Evolutionary conservation across 2,113 vertebrate species (phyloP), one percentile per base, ranked within the genome.

Genomic region (Pygoscelis antarcticus): DNA sequence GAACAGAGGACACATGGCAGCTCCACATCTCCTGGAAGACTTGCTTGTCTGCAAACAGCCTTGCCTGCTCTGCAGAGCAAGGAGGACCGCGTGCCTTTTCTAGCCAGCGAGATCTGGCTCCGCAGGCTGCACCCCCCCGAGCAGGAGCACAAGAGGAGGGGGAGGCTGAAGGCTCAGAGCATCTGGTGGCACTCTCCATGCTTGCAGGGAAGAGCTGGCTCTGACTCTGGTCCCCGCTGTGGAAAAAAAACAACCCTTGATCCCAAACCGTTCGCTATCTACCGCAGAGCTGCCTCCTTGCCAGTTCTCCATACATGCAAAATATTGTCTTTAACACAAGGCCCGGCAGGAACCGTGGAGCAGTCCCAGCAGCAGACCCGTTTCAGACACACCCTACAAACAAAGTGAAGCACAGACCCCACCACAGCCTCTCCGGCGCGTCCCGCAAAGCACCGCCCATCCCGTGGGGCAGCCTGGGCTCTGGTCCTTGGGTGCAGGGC

Each of bases 281-380:
- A 27, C 71, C 8, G 3, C 75, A 62, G 85, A 19, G 5, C 80
- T 74, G 51, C 82, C 77, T 83, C 82, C 75, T 38, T 62, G 77
- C 68, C 93, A 92, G 13, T 54, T 77, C 71, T 86, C 62, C 2
- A 3, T 23, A 21, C 18, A 0, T 32, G 51, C 75, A 95, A 85
- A 96, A 96, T 90, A 94, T 94, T 94, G 60, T 83, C 90, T 77
- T 80, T 86, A 86, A n/a, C 58, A 26, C 29, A 9, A 2, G 57
- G 46, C 51, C 26, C 93, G 29, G 84, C 3, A 0, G 91, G 87
- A 79, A 4, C 32, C 2, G 0, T 3, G 49, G 55, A 72, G 66
- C 74, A 38, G 49, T 5, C 85, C 25, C 93, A 95, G 95, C 93
- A 90, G 82, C 75, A 80, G 85, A 44, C 13, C 25, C 5, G 2